phyloP scores from a whole-genome alignment of 2,797 vertebrate genomes.

The Pangasius mekongensis region DNA sequence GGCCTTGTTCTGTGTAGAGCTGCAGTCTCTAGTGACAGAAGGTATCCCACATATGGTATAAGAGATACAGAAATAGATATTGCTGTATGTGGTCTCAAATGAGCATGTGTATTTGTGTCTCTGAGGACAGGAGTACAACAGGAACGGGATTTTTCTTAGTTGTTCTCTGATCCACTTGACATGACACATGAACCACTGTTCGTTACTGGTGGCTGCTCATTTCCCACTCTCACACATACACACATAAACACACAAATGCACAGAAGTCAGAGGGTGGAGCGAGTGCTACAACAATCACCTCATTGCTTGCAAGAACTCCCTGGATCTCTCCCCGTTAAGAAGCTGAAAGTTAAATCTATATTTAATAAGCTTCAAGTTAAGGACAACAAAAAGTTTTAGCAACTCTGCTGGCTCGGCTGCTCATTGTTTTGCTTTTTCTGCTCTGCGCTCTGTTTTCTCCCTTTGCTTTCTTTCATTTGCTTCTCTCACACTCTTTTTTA shows the following conservation, averaged over 20 bases:
- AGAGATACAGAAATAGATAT: slow-evolving; percentile 52
- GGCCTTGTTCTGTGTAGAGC: slow-evolving; percentile 39
- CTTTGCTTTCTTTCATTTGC: slow-evolving; percentile 61
- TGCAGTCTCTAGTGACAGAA: slow-evolving; percentile 54
- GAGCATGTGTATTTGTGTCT: slow-evolving; percentile 46
- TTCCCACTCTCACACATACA: slow-evolving; percentile 14
- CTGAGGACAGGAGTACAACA: slow-evolving; percentile 37
- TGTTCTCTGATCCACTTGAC: slow-evolving; percentile 44
- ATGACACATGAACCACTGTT: slow-evolving; percentile 39
- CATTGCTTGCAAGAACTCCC: slow-evolving; percentile 37
- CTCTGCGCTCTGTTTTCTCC: slow-evolving; percentile 44
- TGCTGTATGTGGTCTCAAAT: slow-evolving; percentile 48
- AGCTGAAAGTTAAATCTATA: slow-evolving; percentile 62
- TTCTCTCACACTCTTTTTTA: slow-evolving; percentile 63
- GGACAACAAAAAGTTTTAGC: slow-evolving; percentile 54
- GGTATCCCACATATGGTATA: slow-evolving; percentile 43
- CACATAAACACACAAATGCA: slow-evolving; percentile 33
- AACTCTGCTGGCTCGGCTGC: slow-evolving; percentile 51
- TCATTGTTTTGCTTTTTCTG: slow-evolving; percentile 52
- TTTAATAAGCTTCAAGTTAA: slow-evolving; percentile 61
- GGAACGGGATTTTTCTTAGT: slow-evolving; percentile 24
- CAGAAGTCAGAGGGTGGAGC: slow-evolving; percentile 5
- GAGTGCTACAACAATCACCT: slow-evolving; percentile 45
- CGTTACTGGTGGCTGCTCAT: slow-evolving; percentile 36
- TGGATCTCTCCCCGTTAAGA: slow-evolving; percentile 39